phyloP scores from a whole-genome alignment of 1,140 invertebrate genomes.

The Apis dorsata region DNA sequence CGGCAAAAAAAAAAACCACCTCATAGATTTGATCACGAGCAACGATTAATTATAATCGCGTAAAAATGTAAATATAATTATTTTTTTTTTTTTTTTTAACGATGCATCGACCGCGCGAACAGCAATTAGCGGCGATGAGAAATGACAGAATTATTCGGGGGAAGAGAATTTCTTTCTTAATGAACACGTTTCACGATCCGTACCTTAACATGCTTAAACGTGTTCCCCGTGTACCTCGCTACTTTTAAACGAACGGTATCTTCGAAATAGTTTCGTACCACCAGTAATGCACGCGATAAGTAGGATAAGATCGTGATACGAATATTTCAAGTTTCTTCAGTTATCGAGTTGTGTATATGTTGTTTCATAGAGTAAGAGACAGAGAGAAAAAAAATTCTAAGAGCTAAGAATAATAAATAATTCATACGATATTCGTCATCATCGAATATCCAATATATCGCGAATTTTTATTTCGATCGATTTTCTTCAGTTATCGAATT shows the following conservation, averaged over 20 bases:
- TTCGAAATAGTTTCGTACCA: background rate
- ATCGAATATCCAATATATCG: no score
- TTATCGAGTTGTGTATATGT: no score
- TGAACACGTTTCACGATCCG: background rate
- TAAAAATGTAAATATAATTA: conserved; percentile 27
- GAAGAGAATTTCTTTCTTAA: background rate
- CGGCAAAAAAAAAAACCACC: background rate
- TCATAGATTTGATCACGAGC: conserved; percentile 24
- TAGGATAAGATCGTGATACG: background rate
- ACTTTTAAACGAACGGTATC: background rate
- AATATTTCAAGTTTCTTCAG: background rate
- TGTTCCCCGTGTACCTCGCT: background rate
- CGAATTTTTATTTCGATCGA: no score
- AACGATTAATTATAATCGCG: conserved; percentile 26
- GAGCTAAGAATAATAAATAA: no score
- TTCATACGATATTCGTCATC: no score
- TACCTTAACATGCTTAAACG: background rate
- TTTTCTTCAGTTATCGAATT: no score
- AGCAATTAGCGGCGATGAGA: background rate
- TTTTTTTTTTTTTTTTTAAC: background rate
- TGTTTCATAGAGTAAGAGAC: no score
- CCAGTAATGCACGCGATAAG: background rate
- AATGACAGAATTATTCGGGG: conserved; percentile 22
- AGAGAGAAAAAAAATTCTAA: no score
- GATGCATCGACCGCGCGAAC: background rate